Percentiles rank a stretch among this genome's conserved stretches.
phyloP scores from a whole-genome alignment of 1,140 invertebrate species.

The Drosophila novamexicana region DNA sequence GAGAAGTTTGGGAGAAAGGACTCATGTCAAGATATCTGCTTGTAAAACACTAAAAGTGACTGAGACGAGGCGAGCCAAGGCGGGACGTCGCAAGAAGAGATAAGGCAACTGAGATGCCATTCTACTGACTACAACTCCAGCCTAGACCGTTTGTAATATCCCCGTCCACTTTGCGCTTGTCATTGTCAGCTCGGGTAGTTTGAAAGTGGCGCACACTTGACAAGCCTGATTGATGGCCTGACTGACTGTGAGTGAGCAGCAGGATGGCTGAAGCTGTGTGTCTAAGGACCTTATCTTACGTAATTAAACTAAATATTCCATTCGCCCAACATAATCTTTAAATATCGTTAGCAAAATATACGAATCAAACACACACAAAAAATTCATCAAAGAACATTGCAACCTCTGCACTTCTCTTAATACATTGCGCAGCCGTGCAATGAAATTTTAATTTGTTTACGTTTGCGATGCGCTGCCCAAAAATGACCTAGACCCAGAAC shows the following conservation, averaged over 20 bases:
- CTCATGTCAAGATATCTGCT: conserved; percentile 67
- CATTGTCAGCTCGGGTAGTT: conserved; percentile 77
- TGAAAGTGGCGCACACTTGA: conserved; percentile 72
- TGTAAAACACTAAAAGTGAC: conserved; percentile 74
- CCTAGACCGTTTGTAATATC: conserved; percentile 26
- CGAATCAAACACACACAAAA: not conserved
- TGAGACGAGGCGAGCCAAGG: conserved; percentile 7
- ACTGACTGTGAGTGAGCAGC: conserved; percentile 14
- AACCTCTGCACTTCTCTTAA: conserved; percentile 27
- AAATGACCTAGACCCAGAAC: conserved; percentile 53
- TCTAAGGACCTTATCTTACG: conserved; percentile 50
- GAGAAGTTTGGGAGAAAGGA: conserved; percentile 24
- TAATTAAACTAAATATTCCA: conserved; percentile 74
- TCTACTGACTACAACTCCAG: conserved; percentile 34
- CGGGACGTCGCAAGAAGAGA: not conserved
- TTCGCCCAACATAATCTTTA: conserved; percentile 44
- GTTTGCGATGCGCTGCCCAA: conserved; percentile 6
- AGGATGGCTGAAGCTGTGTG: conserved; percentile 13
- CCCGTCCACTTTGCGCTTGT: conserved; percentile 70
- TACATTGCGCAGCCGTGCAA: conserved; percentile 30
- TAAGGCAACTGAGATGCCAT: conserved; percentile 3
- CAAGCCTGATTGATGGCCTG: conserved; percentile 72
- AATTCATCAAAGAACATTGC: conserved; percentile 11
- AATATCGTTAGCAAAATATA: conserved; percentile 21
- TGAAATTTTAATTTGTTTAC: conserved; percentile 72